A percentile compares a stretch with the other conserved stretches of the same genome.
These are phyloP conservation scores for Azemiops feae DNA, from an alignment of 2,113 vertebrate genomes.

Conservation along the genomic window DNA sequence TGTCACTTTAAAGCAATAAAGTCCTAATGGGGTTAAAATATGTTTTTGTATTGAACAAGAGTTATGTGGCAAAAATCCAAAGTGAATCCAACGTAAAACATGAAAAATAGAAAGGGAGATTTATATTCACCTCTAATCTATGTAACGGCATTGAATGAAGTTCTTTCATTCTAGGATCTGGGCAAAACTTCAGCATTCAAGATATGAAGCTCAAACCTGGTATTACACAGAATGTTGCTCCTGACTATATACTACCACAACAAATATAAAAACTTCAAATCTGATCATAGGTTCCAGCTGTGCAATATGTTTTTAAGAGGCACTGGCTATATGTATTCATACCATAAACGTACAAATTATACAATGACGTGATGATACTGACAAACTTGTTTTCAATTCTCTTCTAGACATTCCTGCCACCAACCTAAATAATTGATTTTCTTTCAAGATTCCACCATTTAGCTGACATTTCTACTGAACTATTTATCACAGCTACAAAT, in stretches of 20 bases:
- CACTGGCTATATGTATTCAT: neutral
- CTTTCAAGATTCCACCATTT: neutral
- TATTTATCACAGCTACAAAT: neutral
- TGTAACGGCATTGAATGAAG: neutral
- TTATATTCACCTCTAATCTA: neutral
- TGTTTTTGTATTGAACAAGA: conserved; percentile 52
- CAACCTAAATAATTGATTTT: neutral
- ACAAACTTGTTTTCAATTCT: neutral
- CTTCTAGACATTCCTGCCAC: neutral
- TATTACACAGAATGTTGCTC: neutral
- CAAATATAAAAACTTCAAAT: neutral
- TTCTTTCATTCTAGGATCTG: neutral
- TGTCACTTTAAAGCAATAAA: neutral
- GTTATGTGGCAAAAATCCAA: conserved; percentile 53
- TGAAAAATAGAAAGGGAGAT: neutral
- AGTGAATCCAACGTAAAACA: conserved; percentile 55
- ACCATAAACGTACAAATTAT: neutral
- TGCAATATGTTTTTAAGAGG: neutral
- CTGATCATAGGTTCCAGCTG: neutral
- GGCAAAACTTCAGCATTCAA: neutral
- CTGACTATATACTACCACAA: neutral
- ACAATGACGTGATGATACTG: neutral
- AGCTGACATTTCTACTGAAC: neutral
- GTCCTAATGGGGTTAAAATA: neutral
- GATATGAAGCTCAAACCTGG: neutral